Evolutionary conservation across 2,797 vertebrate genomes (phyloP).

Genomic region (Catharus ustulatus): DNA sequence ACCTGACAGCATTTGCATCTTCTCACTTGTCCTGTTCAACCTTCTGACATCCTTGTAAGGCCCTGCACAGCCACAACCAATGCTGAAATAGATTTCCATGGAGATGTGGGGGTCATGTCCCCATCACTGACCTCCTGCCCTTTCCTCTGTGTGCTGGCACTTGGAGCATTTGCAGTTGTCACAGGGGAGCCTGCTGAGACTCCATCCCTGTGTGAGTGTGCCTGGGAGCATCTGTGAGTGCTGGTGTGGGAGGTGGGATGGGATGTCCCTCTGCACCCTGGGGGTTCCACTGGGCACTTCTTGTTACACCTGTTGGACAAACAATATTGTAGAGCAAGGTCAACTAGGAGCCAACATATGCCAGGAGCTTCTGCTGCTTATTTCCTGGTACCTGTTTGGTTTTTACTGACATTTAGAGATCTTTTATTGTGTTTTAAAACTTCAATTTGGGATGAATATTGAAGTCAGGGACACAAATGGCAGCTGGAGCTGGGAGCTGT

Average conservation of each 20-base stretch:
- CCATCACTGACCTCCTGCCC: neutral
- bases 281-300: neutral
- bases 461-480: neutral
- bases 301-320: neutral
- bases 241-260: accelerated
- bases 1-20: neutral
- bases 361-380: neutral
- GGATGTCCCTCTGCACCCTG: accelerated
- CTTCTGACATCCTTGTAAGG: neutral
- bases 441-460: neutral
- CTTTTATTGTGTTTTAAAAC: neutral
- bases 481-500: neutral
- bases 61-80: neutral
- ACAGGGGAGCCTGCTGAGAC: neutral
- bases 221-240: neutral
- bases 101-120: neutral
- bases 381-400: neutral
- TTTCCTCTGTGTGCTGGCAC: neutral
- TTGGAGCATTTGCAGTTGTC: neutral
- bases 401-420: neutral
- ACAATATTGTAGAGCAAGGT: neutral
- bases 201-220: neutral
- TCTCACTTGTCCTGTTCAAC: neutral
- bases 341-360: neutral
- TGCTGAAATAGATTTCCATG: neutral